Conservation (phyloP, 2,888 invertebrate species). For the Dasysyrphus tricinctus region DNA sequence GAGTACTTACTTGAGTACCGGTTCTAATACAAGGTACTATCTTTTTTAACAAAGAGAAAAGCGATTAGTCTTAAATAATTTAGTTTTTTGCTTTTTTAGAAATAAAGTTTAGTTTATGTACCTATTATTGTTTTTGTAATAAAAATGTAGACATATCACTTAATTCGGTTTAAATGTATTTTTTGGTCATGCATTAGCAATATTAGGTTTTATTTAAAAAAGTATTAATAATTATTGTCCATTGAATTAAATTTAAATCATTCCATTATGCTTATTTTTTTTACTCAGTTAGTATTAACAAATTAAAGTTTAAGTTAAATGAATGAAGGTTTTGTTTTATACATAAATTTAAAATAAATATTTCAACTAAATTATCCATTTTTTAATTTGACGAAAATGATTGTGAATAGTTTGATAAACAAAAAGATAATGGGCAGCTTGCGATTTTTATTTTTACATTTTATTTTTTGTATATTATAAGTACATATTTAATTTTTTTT, state of each 20-base stretch:
- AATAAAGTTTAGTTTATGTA: not conserved
- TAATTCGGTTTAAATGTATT: constrained; percentile 30
- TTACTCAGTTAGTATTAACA: not conserved
- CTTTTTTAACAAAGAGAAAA: too few relatives aligned
- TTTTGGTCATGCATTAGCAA: constrained; percentile 49
- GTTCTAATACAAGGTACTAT: too few relatives aligned
- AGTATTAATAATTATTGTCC: constrained; percentile 45
- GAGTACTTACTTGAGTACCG: too few relatives aligned
- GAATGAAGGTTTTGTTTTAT: not conserved
- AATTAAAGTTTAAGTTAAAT: not conserved
- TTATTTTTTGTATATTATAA: not conserved
- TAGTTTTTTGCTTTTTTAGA: not conserved
- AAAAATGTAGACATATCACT: constrained; percentile 62
- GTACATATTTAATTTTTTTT: not conserved
- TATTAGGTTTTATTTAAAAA: constrained; percentile 58
- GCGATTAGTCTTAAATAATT: not conserved
- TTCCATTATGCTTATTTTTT: constrained; percentile 55
- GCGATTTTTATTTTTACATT: constrained; percentile 10
- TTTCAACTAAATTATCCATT: constrained; percentile 68
- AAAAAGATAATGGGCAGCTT: constrained; percentile 51
- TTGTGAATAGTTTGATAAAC: constrained; percentile 62
- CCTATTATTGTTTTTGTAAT: constrained; percentile 7
- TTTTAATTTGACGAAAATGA: constrained; percentile 42
- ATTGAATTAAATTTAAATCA: constrained; percentile 63
- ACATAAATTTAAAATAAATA: not conserved